Evolutionary conservation across 2,113 vertebrate species (phyloP).

Genomic region (Charadrius vociferus): DNA sequence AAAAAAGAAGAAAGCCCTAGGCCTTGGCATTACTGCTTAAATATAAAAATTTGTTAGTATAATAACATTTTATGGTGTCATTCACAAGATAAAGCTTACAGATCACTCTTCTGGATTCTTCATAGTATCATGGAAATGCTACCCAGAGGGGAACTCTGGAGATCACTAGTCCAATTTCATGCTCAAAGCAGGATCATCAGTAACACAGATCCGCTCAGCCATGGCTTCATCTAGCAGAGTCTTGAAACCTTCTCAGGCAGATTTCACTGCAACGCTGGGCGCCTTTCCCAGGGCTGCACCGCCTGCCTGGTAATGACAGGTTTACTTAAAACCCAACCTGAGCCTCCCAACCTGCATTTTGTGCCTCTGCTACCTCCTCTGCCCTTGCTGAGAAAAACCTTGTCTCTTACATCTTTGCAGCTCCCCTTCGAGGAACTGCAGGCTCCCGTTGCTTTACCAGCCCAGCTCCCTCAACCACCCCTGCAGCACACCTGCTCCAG

Average conservation of each 20-base stretch:
- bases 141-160: neutral
- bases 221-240: neutral
- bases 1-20: neutral
- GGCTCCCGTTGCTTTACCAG: neutral
- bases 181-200: neutral
- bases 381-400: neutral
- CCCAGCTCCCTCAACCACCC: neutral
- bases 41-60: neutral
- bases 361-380: neutral
- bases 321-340: neutral
- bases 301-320: neutral
- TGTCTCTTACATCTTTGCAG: neutral
- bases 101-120: neutral
- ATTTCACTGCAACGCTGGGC: neutral
- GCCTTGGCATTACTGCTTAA: neutral
- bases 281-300: neutral
- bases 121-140: neutral
- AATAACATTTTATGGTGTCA: neutral
- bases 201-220: neutral
- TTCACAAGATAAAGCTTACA: neutral
- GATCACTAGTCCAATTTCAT: neutral
- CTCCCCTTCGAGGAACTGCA: neutral
- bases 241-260: neutral
- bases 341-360: neutral
- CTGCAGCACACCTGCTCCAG: neutral